Evolutionary conservation across 2,113 vertebrate species (phyloP), one percentile per base, ranked within the genome.

Genomic region (Triplophysa tibetana): DNA sequence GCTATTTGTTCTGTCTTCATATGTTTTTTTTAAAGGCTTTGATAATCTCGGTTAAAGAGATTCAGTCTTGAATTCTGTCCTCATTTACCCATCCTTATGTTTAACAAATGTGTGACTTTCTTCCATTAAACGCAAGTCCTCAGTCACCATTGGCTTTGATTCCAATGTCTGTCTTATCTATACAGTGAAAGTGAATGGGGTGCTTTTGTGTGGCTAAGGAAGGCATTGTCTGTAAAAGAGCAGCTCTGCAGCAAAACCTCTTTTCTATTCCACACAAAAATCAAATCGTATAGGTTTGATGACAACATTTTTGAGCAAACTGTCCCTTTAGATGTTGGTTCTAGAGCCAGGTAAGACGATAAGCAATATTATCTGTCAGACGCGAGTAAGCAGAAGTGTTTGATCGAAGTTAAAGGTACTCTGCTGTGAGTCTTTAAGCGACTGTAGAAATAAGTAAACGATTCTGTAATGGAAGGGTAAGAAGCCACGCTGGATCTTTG

Each of bases 321-420:
- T 45, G 43, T 45, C 43, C 9, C 10, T 45, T 58, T 58, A 9
- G 56, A 70, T 8, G 1, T 56, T 10, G 50, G 68, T 56, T 5
- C 68, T 56, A 56, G 50, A 38, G 24, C 50, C 50, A 0, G 69
- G 69, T 58, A 56, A 38, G 54, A 38, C 3, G 17, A n/a, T 56
- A 10, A 56, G 17, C 50, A 14, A 33, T 56, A 70, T 52, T 11
- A 52, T 52, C 45, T 69, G 50, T 72, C 19, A 38, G 29, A n/a
- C 26, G 11, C 11, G 26, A 38, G 17, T 13, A 11, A 8, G 52
- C 19, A 56, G 52, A 72, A 38, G 5, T n/a, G 29, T 72, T 56
- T 72, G 69, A 72, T 72, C 33, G 38, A 56, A 72, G 26, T 72
- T 21, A 7, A 72, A 56, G 13, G 26, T 11, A 14, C 50, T 38